A percentile compares a stretch with the other conserved stretches of the same genome.
phyloP scores from a whole-genome alignment of 2,113 vertebrate genomes.

The Antigone vipio region DNA sequence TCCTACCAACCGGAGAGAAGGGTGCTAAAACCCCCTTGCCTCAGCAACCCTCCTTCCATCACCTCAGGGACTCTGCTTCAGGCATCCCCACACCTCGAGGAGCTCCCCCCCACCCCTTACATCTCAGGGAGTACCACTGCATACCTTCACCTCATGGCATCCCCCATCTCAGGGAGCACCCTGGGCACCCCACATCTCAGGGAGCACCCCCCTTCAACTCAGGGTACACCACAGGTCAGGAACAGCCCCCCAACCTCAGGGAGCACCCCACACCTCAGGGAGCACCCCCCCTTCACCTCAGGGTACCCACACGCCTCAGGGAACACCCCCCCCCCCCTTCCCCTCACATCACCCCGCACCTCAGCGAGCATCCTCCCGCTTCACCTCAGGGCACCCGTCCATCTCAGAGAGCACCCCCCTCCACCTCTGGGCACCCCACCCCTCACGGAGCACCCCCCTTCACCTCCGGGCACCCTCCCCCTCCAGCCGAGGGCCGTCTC shows the following conservation, averaged over 20 bases:
- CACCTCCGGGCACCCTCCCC: no score
- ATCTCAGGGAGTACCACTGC: no score
- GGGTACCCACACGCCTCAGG: no score
- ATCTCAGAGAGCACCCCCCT: no score
- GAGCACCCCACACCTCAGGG: neutral
- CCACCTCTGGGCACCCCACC: neutral
- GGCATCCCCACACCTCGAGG: rapidly evolving
- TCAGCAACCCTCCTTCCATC: neutral
- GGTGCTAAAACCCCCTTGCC: neutral
- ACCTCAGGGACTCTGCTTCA: no score
- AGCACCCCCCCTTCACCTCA: neutral
- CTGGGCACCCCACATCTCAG: no score
- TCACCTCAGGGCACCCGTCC: neutral
- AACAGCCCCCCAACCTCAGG: no score
- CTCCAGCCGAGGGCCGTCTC: no score
- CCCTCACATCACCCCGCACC: neutral
- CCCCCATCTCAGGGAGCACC: neutral
- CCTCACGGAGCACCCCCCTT: no score
- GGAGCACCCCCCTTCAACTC: rapidly evolving
- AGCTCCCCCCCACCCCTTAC: no score
- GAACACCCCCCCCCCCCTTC: no score
- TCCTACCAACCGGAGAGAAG: neutral
- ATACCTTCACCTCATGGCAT: neutral
- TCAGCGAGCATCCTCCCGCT: neutral
- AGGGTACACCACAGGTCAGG: no score